Base-by-base conservation (phyloP, 2,888 invertebrate species). In the Dryobota labecula region DNA sequence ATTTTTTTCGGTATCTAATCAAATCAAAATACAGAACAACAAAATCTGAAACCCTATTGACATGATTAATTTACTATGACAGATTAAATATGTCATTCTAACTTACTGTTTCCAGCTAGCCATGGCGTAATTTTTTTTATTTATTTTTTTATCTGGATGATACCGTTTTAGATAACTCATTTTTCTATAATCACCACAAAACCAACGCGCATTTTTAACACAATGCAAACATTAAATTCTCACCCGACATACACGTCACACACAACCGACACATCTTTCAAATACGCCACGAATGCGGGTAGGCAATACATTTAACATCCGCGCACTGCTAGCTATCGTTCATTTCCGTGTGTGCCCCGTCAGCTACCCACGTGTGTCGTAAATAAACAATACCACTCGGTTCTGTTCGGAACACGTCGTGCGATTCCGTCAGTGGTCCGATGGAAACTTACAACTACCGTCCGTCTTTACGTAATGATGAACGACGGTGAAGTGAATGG, bases 391-490 rank as follows among this genome's bases (percentile, higher is more conserved):
- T 73, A 72, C 24, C 18, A 27, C 33, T 66, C 49, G 30, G 66
- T 7, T 66, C 56, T 41, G 53, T 33, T 77, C 65, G 53, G 78
- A 51, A 57, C 57, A 62, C 41, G 38, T 72, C 73, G 73, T 45
- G 58, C 62, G 65, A 56, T 78, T 66, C 65, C 61, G 73, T 58
- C 68, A n/a, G 60, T 33, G 72, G 61, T 77, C 54, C 54, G 66
- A 78, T 58, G 53, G 49, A 57, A 82, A 80, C 79, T 80, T 72
- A 65, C 57, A 73, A 78, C 79, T 69, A 78, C 78, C 78, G 78
- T 77, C 54, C 58, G 47, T 65, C 72, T 73, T 65, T 61, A 61
- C 38, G 61, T 79, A 78, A 79, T 67, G 72, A 82, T 82, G 73
- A 82, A 72, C 56, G 67, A 62, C 41, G 53, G 57, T 9, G 24